phyloP scores from a whole-genome alignment of 2,888 invertebrate species.

The Hypena proboscidalis region DNA sequence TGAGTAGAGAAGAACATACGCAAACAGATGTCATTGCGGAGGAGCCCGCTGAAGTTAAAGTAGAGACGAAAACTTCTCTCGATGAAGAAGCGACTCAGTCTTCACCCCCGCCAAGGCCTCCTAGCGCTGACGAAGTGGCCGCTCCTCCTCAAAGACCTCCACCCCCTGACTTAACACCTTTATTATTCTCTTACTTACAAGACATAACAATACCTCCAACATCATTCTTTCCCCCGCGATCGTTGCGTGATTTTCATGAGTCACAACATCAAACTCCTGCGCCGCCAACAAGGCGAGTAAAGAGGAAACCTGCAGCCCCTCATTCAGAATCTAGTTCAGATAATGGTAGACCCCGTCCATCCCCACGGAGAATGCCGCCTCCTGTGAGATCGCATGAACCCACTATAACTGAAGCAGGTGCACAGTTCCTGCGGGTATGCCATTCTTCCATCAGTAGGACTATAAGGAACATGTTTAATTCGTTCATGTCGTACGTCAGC shows the following conservation, averaged over 20 bases:
- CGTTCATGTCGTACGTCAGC: conserved; percentile 86
- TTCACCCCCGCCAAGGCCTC: conserved; percentile 44
- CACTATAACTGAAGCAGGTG: conserved; percentile 88
- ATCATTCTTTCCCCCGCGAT: conserved; percentile 74
- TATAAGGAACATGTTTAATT: conserved; percentile 88
- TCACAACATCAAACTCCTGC: conserved; percentile 69
- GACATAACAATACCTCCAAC: conserved; percentile 80
- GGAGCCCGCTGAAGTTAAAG: conserved; percentile 34
- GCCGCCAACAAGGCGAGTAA: conserved; percentile 77
- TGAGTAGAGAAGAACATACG: conserved; percentile 74
- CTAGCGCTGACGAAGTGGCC: conserved; percentile 54
- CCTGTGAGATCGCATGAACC: conserved; percentile 84
- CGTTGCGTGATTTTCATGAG: conserved; percentile 69
- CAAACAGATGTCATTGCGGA: conserved; percentile 63
- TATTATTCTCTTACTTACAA: conserved; percentile 83
- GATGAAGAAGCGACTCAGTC: conserved; percentile 36
- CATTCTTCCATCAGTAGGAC: conserved; percentile 87
- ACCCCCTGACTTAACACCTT: conserved; percentile 77
- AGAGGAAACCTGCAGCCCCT: conserved; percentile 69
- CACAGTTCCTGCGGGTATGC: conserved; percentile 89
- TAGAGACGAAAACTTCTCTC: conserved; percentile 29
- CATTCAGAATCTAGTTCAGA: conserved; percentile 82
- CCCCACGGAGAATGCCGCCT: conserved; percentile 68
- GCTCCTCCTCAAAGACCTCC: conserved; percentile 75
- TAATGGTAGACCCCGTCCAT: conserved; percentile 76